Conservation (phyloP, 2,888 invertebrate genomes). For the Volucella inflata region DNA sequence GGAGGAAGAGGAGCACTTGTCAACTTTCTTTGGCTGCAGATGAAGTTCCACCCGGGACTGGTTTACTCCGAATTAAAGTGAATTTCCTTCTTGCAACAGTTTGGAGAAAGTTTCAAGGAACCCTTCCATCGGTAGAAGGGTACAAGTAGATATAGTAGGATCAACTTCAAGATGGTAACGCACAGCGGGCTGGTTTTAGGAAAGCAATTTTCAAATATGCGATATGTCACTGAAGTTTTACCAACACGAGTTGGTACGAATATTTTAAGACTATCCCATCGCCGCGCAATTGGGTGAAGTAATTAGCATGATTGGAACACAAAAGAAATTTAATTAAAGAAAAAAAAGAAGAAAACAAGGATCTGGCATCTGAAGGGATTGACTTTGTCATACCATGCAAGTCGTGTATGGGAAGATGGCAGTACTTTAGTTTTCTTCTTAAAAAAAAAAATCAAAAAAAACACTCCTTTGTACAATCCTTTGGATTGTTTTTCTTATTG, state of each 20-base stretch:
- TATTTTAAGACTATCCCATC: slow-evolving; percentile 6
- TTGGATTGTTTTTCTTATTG: too few relatives aligned
- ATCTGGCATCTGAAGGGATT: slow-evolving; percentile 45
- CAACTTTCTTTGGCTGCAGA: slow-evolving; percentile 34
- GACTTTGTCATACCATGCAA: slow-evolving; percentile 21
- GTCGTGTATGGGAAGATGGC: not conserved
- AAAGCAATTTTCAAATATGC: slow-evolving; percentile 40
- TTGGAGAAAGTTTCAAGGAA: slow-evolving; percentile 24
- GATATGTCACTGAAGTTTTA: slow-evolving; percentile 54
- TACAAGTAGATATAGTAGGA: slow-evolving; percentile 5
- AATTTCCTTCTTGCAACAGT: slow-evolving; percentile 16
- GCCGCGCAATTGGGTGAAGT: slow-evolving; percentile 62
- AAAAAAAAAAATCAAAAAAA: not conserved
- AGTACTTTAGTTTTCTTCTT: slow-evolving; percentile 15
- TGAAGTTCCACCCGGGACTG: slow-evolving; percentile 34
- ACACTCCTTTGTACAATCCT: too few relatives aligned
- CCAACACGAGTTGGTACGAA: not conserved
- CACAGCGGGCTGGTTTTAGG: too few relatives aligned
- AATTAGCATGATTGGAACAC: slow-evolving; percentile 72
- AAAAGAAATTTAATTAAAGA: slow-evolving; percentile 65
- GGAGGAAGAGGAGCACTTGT: slow-evolving; percentile 4
- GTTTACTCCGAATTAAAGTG: slow-evolving; percentile 1
- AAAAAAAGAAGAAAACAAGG: too few relatives aligned
- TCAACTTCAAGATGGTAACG: not conserved
- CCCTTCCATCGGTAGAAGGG: not conserved